These are phyloP conservation scores for Buceros bicornis DNA, from an alignment of 2,797 vertebrate genomes.

Conservation along the genomic window DNA sequence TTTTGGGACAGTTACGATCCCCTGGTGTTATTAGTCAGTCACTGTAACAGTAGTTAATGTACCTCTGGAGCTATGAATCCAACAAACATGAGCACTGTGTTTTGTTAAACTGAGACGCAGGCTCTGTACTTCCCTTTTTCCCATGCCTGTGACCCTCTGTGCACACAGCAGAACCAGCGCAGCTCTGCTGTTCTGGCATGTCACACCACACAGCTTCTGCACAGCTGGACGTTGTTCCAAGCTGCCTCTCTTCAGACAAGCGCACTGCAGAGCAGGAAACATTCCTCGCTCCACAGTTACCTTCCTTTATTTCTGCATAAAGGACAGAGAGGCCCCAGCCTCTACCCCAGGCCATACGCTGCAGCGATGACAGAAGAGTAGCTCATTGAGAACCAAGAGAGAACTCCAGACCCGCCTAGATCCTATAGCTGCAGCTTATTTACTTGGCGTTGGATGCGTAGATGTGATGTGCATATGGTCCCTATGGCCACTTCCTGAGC, in stretches of 20 bases:
- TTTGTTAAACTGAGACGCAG: conserved; percentile 5
- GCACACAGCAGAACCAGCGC: neutral
- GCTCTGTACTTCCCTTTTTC: neutral
- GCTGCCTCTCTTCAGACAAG: conserved; percentile 10
- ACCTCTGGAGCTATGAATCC: neutral
- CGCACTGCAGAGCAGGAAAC: conserved; percentile 15
- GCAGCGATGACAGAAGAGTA: neutral
- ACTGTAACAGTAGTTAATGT: neutral
- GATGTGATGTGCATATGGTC: neutral
- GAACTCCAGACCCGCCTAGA: neutral
- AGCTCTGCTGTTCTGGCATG: neutral
- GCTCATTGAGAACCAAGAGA: neutral
- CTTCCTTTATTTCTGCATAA: conserved; percentile 9
- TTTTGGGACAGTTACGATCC: neutral
- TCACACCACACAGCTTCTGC: neutral
- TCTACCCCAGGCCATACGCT: conserved; percentile 27
- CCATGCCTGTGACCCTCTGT: neutral
- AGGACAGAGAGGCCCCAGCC: conserved; percentile 7
- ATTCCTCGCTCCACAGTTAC: neutral
- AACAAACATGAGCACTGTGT: neutral
- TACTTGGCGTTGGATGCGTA: neutral
- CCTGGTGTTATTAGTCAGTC: neutral
- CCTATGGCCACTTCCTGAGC: neutral
- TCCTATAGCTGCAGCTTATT: conserved; percentile 10
- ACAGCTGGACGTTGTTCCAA: conserved; percentile 34